Conservation (phyloP, 1,140 invertebrate species). For the Helicorthomorpha holstii region DNA sequence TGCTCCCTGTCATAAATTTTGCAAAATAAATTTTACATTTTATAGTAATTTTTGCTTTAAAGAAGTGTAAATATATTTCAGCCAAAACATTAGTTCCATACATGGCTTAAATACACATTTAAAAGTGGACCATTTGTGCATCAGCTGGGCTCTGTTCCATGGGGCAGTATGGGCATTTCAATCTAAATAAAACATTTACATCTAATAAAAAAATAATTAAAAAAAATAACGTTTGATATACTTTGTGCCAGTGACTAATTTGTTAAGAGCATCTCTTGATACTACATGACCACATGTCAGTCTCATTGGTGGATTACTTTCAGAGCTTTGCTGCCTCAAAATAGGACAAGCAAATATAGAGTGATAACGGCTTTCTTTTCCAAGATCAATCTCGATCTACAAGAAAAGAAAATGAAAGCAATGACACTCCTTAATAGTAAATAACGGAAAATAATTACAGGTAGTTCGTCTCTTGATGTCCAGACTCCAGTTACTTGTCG, state of each 20-base stretch:
- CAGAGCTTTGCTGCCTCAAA: conserved; percentile 85
- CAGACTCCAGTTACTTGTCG: conserved; percentile 85
- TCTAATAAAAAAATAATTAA: background rate
- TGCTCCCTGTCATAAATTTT: too few relatives aligned
- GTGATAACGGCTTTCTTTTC: conserved; percentile 75
- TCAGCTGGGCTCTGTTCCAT: conserved; percentile 87
- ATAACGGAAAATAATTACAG: conserved; percentile 36
- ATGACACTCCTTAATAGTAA: background rate
- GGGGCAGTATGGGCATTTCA: conserved; percentile 97
- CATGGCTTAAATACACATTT: too few relatives aligned
- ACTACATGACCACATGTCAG: conserved; percentile 96
- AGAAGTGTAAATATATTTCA: too few relatives aligned
- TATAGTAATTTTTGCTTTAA: too few relatives aligned
- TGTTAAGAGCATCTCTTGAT: conserved; percentile 87
- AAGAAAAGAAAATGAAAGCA: conserved; percentile 22
- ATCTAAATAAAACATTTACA: conserved; percentile 31
- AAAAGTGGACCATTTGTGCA: conserved; percentile 83
- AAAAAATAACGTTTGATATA: conserved; percentile 26
- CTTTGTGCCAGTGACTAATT: conserved; percentile 84
- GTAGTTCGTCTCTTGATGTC: conserved; percentile 89
- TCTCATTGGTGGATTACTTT: conserved; percentile 92
- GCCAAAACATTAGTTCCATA: too few relatives aligned
- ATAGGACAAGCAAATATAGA: conserved; percentile 98
- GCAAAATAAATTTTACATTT: too few relatives aligned
- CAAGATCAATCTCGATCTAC: conserved; percentile 81